Evolutionary conservation across 2,113 vertebrate species (phyloP), one percentile per base, ranked within the genome.

Genomic region (Probosciger aterrimus): DNA sequence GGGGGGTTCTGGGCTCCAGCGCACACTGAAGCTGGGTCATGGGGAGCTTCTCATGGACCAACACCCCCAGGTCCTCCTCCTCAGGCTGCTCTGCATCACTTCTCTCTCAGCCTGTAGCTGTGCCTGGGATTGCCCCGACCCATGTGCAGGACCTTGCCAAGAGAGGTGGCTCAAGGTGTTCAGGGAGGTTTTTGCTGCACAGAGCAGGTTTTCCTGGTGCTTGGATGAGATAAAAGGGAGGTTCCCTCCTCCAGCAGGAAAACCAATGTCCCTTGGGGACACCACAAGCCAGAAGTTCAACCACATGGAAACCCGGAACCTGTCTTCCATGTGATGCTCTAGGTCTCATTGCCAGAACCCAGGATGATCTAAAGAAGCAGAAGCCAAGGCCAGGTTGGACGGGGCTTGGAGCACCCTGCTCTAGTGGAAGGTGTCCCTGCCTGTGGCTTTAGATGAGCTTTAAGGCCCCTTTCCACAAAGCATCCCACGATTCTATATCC

Each of bases 261-360:
- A 69, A 20, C 18, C 9, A 4, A 7, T 1, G 24, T 18, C 23
- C 50, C 41, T 23, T 2, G 28, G 70, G 59, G 59, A 46, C 47
- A 11, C 59, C 47, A 10, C 27, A 2, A 31, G 57, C 46, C 68
- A 52, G 31, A 28, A 63, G 69, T 5, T 53, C 69, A 53, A 17
- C 47, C 57, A 11, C n/a, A 6, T n/a, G 22, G 41, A 20, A 22
- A 65, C 49, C 60, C 4, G 2, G 14, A 47, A 44, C 53, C 44
- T 7, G 3, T 1, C 18, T 17, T 7, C 9, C 46, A 11, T 8
- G 37, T 7, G 39, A 67, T 23, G 9, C 46, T 49, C 3, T 4
- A 39, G 37, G 23, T 28, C 30, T 24, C 43, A 1, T 3, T n/a
- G 28, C 41, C 82, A 15, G 43, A 24, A n/a, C 28, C 3, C 4